Conservation (phyloP, 2,113 vertebrate genomes). For the Pelusios castaneus region DNA sequence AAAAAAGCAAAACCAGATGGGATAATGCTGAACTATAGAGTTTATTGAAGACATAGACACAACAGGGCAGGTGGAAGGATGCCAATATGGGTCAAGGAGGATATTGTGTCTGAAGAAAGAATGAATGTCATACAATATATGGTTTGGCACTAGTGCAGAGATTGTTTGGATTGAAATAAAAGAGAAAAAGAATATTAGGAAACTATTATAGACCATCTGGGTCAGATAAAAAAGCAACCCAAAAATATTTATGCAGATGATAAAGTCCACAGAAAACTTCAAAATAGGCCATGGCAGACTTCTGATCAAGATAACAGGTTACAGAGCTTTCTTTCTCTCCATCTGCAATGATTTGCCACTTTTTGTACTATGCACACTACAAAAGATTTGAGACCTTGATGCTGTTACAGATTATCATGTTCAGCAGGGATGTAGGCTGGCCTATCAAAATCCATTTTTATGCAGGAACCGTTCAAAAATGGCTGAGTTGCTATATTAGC, state of each 20-base stretch:
- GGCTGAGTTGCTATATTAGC: no score
- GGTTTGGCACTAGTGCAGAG: slow-evolving; percentile 68
- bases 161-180: slow-evolving; percentile 75
- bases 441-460: background rate
- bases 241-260: slow-evolving; percentile 54
- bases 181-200: slow-evolving; percentile 67
- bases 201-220: slow-evolving; percentile 71
- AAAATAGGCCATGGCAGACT: background rate
- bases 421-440: background rate
- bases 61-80: slow-evolving; percentile 64
- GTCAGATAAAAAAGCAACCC: slow-evolving; percentile 61
- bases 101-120: slow-evolving; percentile 74
- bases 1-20: slow-evolving; percentile 63
- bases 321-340: background rate
- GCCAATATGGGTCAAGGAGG: slow-evolving; percentile 73
- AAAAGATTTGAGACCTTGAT: background rate
- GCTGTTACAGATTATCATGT: background rate
- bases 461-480: no score
- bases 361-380: background rate
- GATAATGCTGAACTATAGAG: slow-evolving; percentile 52
- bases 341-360: background rate
- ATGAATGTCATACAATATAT: slow-evolving; percentile 74
- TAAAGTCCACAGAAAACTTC: slow-evolving; percentile 10
- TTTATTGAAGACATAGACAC: slow-evolving; percentile 70
- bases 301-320: background rate